These are phyloP conservation scores for Lapara coniferarum DNA, from an alignment of 2,888 invertebrate genomes.

Conservation along the genomic window DNA sequence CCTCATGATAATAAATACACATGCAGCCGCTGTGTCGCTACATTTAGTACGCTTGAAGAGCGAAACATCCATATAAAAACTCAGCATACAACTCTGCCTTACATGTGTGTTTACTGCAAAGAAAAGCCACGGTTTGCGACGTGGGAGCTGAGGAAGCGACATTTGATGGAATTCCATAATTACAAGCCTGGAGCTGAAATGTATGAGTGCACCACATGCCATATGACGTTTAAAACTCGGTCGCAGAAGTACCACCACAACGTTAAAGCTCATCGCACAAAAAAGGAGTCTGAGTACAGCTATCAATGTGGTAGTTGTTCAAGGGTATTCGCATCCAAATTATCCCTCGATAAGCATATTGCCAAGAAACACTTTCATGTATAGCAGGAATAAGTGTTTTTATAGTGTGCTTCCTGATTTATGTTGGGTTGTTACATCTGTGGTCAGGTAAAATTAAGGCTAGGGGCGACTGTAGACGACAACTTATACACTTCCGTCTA, in stretches of 20 bases:
- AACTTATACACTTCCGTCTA: too few relatives aligned
- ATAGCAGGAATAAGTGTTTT: constrained; percentile 39
- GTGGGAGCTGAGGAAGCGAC: constrained; percentile 73
- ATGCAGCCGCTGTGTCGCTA: constrained; percentile 74
- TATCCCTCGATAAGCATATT: constrained; percentile 81
- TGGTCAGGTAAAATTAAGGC: too few relatives aligned
- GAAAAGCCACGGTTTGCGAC: constrained; percentile 76
- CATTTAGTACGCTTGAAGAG: constrained; percentile 71
- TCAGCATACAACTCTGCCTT: constrained; percentile 70
- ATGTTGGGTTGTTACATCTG: too few relatives aligned
- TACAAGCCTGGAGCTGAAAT: constrained; percentile 73
- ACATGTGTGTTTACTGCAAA: constrained; percentile 75
- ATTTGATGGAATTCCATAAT: constrained; percentile 76
- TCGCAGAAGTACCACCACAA: constrained; percentile 79
- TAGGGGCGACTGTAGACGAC: too few relatives aligned
- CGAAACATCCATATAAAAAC: constrained; percentile 71
- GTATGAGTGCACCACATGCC: constrained; percentile 77
- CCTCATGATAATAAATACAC: constrained; percentile 75
- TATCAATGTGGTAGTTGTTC: constrained; percentile 79
- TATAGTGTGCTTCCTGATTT: neutral
- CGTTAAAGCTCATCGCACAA: constrained; percentile 72
- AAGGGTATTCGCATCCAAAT: constrained; percentile 77
- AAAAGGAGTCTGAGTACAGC: constrained; percentile 73
- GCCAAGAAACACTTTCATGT: constrained; percentile 80
- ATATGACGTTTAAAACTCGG: constrained; percentile 75